Evolutionary conservation across 1,140 invertebrate species (phyloP).

Genomic region (Anthonomus grandis): DNA sequence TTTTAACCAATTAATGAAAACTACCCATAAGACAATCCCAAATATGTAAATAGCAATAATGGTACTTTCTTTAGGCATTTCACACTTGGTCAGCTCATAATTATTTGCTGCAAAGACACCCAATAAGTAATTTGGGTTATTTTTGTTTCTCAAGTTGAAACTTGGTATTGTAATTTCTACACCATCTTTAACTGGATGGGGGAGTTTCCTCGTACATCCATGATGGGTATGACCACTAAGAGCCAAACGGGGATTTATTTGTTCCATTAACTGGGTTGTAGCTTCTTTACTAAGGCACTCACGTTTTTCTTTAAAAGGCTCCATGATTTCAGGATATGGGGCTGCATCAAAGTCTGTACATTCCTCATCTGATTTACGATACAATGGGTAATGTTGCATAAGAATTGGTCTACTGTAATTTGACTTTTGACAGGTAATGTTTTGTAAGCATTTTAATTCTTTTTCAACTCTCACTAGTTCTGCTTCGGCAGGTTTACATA

Average conservation of each 20-base stretch:
- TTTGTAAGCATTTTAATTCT: background rate
- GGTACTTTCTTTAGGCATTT: constrained; percentile 69
- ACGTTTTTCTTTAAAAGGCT: constrained; percentile 75
- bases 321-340: constrained; percentile 57
- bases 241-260: constrained; percentile 78
- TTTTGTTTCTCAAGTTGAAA: constrained; percentile 93
- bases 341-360: constrained; percentile 79
- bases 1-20: too few species aligned
- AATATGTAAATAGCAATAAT: constrained; percentile 56
- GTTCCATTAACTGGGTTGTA: too few species aligned
- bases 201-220: constrained; percentile 65
- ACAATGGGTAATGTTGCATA: constrained; percentile 92
- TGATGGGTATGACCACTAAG: constrained; percentile 92
- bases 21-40: constrained; percentile 42
- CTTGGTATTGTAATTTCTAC: constrained; percentile 81
- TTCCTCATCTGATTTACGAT: constrained; percentile 76
- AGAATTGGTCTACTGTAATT: constrained; percentile 70
- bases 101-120: constrained; percentile 19
- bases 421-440: too few species aligned
- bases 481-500: constrained; percentile 75
- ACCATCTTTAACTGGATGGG: constrained; percentile 51
- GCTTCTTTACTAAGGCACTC: constrained; percentile 87
- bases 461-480: constrained; percentile 61
- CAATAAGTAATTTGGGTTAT: constrained; percentile 76
- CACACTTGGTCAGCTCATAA: constrained; percentile 67